Conservation (phyloP, 2,113 vertebrate species). For the Gallinago jamesoni region DNA sequence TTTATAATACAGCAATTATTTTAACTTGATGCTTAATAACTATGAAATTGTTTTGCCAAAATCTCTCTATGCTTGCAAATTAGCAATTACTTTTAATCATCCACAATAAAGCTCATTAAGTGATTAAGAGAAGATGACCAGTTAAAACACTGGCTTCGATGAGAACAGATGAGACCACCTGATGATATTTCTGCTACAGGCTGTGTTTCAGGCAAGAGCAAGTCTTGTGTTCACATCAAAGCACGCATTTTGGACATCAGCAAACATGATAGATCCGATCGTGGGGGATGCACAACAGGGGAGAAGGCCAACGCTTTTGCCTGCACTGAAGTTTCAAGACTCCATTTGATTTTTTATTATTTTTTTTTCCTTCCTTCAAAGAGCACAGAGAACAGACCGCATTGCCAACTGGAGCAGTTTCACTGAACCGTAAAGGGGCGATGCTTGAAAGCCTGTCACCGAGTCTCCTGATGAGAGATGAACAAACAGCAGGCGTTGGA, state of each 20-base stretch:
- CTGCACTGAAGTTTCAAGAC: neutral
- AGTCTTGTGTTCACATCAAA: neutral
- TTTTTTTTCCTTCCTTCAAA: neutral
- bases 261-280: neutral
- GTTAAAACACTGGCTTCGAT: neutral
- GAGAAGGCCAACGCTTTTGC: neutral
- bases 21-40: neutral
- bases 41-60: neutral
- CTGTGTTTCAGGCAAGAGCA: neutral
- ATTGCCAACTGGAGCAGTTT: neutral
- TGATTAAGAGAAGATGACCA: neutral
- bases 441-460: neutral
- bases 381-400: neutral
- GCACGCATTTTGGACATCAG: neutral
- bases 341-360: neutral
- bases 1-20: neutral
- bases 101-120: neutral
- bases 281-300: neutral
- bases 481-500: neutral
- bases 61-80: neutral
- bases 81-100: constrained; percentile 1
- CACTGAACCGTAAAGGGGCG: neutral
- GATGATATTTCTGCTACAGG: neutral
- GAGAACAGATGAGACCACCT: neutral
- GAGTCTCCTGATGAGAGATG: neutral